These are phyloP conservation scores for Myiotriccus ornatus DNA, from an alignment of 2,797 vertebrate genomes.

Conservation along the genomic window DNA sequence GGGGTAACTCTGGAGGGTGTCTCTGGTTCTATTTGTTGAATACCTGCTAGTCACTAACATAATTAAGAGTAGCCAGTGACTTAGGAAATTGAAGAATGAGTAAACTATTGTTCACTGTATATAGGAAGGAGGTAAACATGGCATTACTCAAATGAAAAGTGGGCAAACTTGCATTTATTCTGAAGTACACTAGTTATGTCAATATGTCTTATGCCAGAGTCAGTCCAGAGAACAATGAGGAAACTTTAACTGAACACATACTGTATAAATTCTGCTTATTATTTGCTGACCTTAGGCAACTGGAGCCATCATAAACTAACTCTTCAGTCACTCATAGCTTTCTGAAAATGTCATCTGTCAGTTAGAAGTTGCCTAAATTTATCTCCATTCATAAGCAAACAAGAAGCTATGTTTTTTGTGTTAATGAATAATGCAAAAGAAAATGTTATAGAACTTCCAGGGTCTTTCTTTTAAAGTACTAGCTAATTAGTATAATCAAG, in stretches of 20 bases:
- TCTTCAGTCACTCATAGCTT: not conserved
- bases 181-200: not conserved
- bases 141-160: not conserved
- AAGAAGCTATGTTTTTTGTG: not conserved
- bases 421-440: not conserved
- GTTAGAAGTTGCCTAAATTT: not conserved
- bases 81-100: not conserved
- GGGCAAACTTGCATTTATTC: not conserved
- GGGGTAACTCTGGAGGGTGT: not conserved
- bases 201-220: not conserved
- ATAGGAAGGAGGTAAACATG: not conserved
- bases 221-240: not conserved
- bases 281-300: slow-evolving; percentile 15
- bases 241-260: not conserved
- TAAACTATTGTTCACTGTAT: not conserved
- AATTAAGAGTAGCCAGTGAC: not conserved
- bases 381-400: not conserved
- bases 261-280: not conserved
- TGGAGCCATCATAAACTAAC: not conserved
- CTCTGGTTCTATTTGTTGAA: not conserved
- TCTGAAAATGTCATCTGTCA: not conserved
- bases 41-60: not conserved
- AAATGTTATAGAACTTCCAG: not conserved
- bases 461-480: not conserved
- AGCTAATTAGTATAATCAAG: not conserved